These are phyloP conservation scores for Phragmatobia fuliginosa DNA, from an alignment of 2,888 invertebrate genomes.

Conservation along the genomic window DNA sequence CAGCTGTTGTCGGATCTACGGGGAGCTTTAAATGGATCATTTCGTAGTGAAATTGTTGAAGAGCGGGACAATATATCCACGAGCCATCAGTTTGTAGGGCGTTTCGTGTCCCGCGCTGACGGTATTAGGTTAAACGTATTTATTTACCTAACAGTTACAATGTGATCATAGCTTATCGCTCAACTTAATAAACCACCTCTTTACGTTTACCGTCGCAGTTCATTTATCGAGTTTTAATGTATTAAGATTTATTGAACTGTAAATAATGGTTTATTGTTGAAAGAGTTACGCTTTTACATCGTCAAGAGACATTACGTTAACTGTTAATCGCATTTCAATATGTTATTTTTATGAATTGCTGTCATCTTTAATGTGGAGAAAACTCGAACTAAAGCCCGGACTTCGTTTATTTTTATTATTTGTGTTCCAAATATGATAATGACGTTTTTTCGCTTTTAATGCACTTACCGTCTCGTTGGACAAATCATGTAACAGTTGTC, in stretches of 20 bases:
- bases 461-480: conserved; percentile 28
- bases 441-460: conserved; percentile 50
- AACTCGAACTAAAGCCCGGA: conserved; percentile 59
- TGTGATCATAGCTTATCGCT: conserved; percentile 65
- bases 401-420: conserved; percentile 67
- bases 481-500: conserved; percentile 39
- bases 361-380: conserved; percentile 66
- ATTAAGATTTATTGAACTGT: conserved; percentile 70
- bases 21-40: conserved; percentile 51
- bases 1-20: conserved; percentile 46
- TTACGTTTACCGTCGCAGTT: conserved; percentile 56
- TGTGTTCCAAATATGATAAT: conserved; percentile 61
- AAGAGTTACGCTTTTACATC: conserved; percentile 66
- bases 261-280: conserved; percentile 71
- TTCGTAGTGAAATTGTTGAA: conserved; percentile 55
- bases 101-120: conserved; percentile 65
- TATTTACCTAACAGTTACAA: conserved; percentile 75
- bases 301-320: conserved; percentile 73
- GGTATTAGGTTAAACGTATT: conserved; percentile 78
- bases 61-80: conserved; percentile 49
- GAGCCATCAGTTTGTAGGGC: conserved; percentile 61
- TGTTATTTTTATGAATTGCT: conserved; percentile 73
- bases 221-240: conserved; percentile 56
- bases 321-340: conserved; percentile 74
- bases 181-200: conserved; percentile 60